Percentiles rank a stretch among this genome's conserved stretches.
Conservation (phyloP, 1,140 invertebrate species). For the Heliothis subflexa region DNA sequence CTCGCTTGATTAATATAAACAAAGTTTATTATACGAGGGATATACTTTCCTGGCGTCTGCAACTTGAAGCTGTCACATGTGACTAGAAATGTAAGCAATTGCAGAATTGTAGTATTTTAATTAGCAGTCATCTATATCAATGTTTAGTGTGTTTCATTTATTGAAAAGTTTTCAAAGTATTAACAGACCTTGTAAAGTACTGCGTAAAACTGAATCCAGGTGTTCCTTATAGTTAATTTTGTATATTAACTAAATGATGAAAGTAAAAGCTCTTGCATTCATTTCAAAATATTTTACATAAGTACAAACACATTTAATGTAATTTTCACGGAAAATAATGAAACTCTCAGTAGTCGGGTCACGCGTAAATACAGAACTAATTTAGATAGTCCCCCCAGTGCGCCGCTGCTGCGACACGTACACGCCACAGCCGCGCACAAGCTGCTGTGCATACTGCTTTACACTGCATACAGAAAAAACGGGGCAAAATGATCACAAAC, state of each 20-base stretch:
- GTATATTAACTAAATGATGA: too few relatives aligned
- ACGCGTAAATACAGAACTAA: not conserved
- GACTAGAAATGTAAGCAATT: not conserved
- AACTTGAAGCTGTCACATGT: not conserved
- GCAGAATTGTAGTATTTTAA: not conserved
- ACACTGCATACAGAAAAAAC: not conserved
- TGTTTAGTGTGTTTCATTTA: too few relatives aligned
- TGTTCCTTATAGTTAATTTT: too few relatives aligned
- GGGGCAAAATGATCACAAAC: not conserved
- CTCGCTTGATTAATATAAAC: constrained; percentile 45
- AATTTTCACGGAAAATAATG: not conserved
- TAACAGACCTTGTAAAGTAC: too few relatives aligned
- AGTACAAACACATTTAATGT: not conserved
- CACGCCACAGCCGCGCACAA: not conserved
- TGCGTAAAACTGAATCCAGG: too few relatives aligned
- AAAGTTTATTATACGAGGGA: constrained; percentile 28
- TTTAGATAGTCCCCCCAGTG: not conserved
- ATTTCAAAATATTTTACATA: not conserved
- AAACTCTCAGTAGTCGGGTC: not conserved
- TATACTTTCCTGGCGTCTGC: not conserved
- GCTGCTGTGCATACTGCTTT: too few relatives aligned
- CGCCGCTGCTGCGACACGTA: not conserved
- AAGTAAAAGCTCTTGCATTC: not conserved
- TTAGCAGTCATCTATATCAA: not conserved
- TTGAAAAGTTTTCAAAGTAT: too few relatives aligned